Conservation (phyloP, 2,888 invertebrate species). For the Polyommatus icarus region DNA sequence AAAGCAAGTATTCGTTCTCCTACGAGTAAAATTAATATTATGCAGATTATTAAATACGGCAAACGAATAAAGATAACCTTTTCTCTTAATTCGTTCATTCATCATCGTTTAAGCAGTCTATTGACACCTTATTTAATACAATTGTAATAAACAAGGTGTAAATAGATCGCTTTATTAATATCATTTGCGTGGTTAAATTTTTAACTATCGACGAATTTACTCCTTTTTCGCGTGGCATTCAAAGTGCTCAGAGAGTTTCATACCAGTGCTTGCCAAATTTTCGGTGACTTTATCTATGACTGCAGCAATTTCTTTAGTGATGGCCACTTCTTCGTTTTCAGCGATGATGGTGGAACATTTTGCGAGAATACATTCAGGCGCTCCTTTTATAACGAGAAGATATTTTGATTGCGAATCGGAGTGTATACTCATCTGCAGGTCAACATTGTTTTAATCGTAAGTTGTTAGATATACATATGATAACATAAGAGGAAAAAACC, state of each 20-base stretch:
- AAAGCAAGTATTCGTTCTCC: slow-evolving; percentile 95
- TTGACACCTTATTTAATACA: too few relatives aligned
- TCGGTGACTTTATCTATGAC: slow-evolving; percentile 55
- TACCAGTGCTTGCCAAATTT: slow-evolving; percentile 65
- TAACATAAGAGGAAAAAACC: too few relatives aligned
- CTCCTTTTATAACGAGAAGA: slow-evolving; percentile 96
- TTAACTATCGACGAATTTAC: too few relatives aligned
- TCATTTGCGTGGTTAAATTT: too few relatives aligned
- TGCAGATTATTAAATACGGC: too few relatives aligned
- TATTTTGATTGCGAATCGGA: slow-evolving; percentile 88
- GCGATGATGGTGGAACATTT: slow-evolving; percentile 90
- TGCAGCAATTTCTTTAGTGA: slow-evolving; percentile 54
- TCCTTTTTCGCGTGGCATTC: too few relatives aligned
- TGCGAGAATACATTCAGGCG: slow-evolving; percentile 95
- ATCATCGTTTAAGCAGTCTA: too few relatives aligned
- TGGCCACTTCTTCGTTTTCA: slow-evolving; percentile 85
- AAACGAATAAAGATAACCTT: too few relatives aligned
- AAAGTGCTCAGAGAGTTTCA: background rate
- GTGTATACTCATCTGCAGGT: slow-evolving; percentile 83
- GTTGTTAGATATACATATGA: background rate
- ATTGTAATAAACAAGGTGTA: too few relatives aligned
- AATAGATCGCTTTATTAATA: too few relatives aligned
- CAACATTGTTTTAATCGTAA: background rate
- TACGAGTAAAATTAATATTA: too few relatives aligned
- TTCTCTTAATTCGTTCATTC: too few relatives aligned